Evolutionary conservation across 2,888 invertebrate genomes (phyloP), one percentile per base, ranked within the genome.

Genomic region (Leptopilina drosophilae): DNA sequence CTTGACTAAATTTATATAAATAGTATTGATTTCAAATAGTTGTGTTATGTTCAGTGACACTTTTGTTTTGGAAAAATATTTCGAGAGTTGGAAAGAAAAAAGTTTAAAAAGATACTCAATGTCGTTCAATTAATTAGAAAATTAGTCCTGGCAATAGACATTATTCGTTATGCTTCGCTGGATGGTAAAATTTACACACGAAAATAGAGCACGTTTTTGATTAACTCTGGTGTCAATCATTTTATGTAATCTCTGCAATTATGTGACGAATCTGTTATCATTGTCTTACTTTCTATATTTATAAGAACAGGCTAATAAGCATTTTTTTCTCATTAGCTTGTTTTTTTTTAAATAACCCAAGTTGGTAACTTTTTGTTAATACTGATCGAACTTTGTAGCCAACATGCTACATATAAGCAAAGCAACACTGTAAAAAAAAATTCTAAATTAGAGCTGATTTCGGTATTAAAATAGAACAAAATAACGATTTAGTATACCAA

Each of bases 231-330:
- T 20, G 67, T 20, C 67, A 67, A 67, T 49, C 49, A 49, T 67
- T 20, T 20, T 49, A 67, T 49, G 15, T 67, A 67, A 67, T 46
- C 46, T 67, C 15, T 49, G 26, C 11, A 49, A 67, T 5, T 20
- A 20, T 49, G 49, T 20, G 49, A 46, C 67, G 67, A 46, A 67
- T 67, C 20, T 67, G 20, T 67, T 49, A 67, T 67, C 67, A 67
- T 33, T 9, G 15, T 11, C 15, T 42, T 15, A 15, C 49, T 67
- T 67, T 67, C 49, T 46, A n/a, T 11, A 15, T n/a, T 67, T 20
- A 0, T 40, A 46, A 46, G 20, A 20, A 66, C 2, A 66, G 42
- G n/a, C 2, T 49, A 11, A 49, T 11, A 9, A 49, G 49, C 7
- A 5, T 49, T 9, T 3, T 42, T 11, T 49, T 49, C 0, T 11